phyloP scores from a whole-genome alignment of 2,113 vertebrate genomes.

The Corythornis madagascariensis region DNA sequence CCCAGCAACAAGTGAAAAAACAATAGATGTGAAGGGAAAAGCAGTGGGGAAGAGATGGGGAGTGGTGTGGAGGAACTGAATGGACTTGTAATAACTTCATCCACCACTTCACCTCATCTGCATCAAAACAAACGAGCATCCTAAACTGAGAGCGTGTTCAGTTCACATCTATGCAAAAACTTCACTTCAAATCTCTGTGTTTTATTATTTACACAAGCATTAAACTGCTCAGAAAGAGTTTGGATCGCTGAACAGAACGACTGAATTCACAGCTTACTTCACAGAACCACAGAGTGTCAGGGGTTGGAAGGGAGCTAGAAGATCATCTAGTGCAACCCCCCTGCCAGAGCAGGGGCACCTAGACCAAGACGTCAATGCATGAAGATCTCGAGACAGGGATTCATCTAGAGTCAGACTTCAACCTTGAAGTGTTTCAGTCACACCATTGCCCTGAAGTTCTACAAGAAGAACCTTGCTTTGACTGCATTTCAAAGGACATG shows the following conservation, averaged over 20 bases:
- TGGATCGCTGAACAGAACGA: background rate
- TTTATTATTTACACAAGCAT: background rate
- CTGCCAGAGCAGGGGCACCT: too few species aligned
- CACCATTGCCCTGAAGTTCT: background rate
- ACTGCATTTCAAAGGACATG: background rate
- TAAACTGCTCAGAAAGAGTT: background rate
- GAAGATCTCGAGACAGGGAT: background rate
- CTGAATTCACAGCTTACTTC: background rate
- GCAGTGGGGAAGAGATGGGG: background rate
- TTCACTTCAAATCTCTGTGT: background rate
- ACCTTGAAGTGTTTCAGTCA: background rate
- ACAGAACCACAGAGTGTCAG: too few species aligned
- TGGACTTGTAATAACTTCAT: background rate
- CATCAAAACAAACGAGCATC: background rate
- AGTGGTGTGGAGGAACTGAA: background rate
- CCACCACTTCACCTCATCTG: background rate
- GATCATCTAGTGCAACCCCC: too few species aligned
- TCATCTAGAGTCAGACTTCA: background rate
- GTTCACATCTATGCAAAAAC: background rate
- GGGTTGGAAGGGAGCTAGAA: too few species aligned
- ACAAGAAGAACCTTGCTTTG: background rate
- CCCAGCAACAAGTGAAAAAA: background rate
- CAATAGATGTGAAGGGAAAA: fast-evolving
- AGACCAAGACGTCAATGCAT: too few species aligned
- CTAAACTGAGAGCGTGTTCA: background rate